Evolutionary conservation across 2,888 invertebrate species (phyloP), one percentile per base, ranked within the genome.

Genomic region (Ormyrus rosae): DNA sequence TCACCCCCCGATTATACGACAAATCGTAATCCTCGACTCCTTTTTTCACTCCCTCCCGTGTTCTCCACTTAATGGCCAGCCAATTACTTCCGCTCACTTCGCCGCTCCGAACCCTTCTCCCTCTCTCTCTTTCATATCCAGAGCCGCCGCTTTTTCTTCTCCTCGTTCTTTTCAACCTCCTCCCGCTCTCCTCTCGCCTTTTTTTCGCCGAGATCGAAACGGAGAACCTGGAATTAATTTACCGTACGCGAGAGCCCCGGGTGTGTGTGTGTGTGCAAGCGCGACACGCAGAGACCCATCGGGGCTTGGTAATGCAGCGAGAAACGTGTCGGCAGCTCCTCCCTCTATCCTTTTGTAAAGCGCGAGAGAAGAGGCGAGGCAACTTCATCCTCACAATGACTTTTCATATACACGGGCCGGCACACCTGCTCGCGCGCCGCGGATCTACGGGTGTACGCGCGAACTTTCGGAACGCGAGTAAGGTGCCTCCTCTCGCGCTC

Each of bases 71-170:
- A 69, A 75, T 75, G 34, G 64, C 61, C 73, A 34, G 69, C 69
- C 73, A 68, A 79, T 79, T 73, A 79, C 63, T 78, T 72, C 78
- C 65, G 53, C 63, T 63, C 46, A 55, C 55, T 68, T 68, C 68
- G 46, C 34, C 8, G 13, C 56, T 56, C 34, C 34, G 71, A 78
- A 65, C 51, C 78, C 61, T 69, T 63, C 19, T 61, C 63, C 55
- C 19, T 61, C 63, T 63, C 19, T 58, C 19, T 45, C 56, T 50
- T 69, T 69, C 13, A 13, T 13, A 58, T 72, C 51, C n/a, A 34
- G 11, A 5, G 34, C 34, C 34, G 34, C 56, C 9, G 13, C 61
- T 56, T 48, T 76, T 58, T 67, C 63, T 46, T 61, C 10, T 51
- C 58, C 48, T 9, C 68, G 5, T 48, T 45, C 19, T 68, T 58